Evolutionary conservation across 2,888 invertebrate species (phyloP), one percentile per base, ranked within the genome.

Genomic region (Tetramorium bicarinatum): DNA sequence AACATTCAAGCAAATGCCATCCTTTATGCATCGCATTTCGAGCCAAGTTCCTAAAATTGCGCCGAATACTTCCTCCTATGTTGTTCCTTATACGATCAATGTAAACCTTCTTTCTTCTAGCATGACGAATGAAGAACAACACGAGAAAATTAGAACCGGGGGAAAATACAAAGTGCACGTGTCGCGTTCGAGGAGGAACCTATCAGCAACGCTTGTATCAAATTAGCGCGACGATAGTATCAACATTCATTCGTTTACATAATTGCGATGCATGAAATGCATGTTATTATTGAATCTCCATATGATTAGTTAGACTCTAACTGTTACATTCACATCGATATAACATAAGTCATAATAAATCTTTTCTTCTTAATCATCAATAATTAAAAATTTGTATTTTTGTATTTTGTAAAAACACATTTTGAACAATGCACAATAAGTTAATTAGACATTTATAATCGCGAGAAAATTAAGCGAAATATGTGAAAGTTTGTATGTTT

Each of bases 31-130:
- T 79, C 56, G 56, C 47, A 59, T 69, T 59, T 56, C 47, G 66
- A 71, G 44, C 34, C 44, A 79, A 79, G 71, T 79, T 79, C 79
- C 71, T 79, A 79, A 79, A 34, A 79, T 79, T 47, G 34, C 67
- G 44, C 56, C 59, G 47, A 79, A 71, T 47, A 34, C 44, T 21
- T 15, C 41, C 8, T 69, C 15, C 18, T 54, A 13, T 15, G 21
- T 56, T 77, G 44, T 21, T 64, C 34, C 9, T 59, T 47, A 15
- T n/a, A 47, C 56, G 34, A 56, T 34, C 21, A 59, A 72, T 61
- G n/a, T 41, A 38, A 77, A 66, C 7, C 7, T 41, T 49, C 47
- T 59, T 79, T 18, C 21, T 71, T 71, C 21, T 47, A 59, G 18
- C 21, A 29, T 0, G 25, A 29, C 11, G n/a, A 54, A 52, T 15